Percentiles rank a stretch among this genome's conserved stretches.
Evolutionary conservation across 2,888 invertebrate species (phyloP).

Genomic region (Agrotis clavis): DNA sequence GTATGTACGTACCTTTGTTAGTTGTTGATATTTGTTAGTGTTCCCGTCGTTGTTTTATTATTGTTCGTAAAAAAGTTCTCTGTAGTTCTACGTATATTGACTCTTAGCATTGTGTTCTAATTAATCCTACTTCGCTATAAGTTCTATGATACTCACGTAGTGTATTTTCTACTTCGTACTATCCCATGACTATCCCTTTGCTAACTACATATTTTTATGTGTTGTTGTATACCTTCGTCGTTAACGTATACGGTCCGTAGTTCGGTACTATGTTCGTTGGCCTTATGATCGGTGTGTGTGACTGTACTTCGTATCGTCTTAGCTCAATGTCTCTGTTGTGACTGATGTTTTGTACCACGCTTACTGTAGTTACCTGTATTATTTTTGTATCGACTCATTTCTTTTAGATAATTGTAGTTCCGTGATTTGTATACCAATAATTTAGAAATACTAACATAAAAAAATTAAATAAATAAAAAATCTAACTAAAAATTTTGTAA

Average conservation of each 20-base stretch:
- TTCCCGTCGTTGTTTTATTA: slow-evolving; percentile 47
- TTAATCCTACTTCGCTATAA: slow-evolving; percentile 50
- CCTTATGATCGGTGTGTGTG: slow-evolving; percentile 55
- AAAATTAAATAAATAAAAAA: slow-evolving; percentile 32
- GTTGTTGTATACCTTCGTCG: slow-evolving; percentile 45
- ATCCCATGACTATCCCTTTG: slow-evolving; percentile 44
- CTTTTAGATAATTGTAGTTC: slow-evolving; percentile 48
- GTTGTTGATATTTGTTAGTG: slow-evolving; percentile 67
- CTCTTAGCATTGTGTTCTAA: slow-evolving; percentile 38
- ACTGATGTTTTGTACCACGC: slow-evolving; percentile 75
- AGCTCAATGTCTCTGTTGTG: slow-evolving; percentile 82
- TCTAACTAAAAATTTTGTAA: slow-evolving; percentile 53
- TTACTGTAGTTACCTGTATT: slow-evolving; percentile 63
- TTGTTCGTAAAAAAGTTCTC: slow-evolving; percentile 29
- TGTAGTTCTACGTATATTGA: slow-evolving; percentile 32
- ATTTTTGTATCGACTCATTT: slow-evolving; percentile 61
- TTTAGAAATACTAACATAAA: slow-evolving; percentile 19
- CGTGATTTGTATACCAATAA: slow-evolving; percentile 36
- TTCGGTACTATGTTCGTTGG: slow-evolving; percentile 40
- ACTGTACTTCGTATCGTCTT: slow-evolving; percentile 70
- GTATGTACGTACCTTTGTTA: slow-evolving; percentile 65
- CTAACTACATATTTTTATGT: slow-evolving; percentile 51
- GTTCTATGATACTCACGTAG: slow-evolving; percentile 58
- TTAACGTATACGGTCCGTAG: slow-evolving; percentile 17
- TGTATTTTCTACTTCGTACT: slow-evolving; percentile 35